These are phyloP conservation scores for Oxycera nigricornis DNA, from an alignment of 2,888 invertebrate genomes.

Conservation along the genomic window DNA sequence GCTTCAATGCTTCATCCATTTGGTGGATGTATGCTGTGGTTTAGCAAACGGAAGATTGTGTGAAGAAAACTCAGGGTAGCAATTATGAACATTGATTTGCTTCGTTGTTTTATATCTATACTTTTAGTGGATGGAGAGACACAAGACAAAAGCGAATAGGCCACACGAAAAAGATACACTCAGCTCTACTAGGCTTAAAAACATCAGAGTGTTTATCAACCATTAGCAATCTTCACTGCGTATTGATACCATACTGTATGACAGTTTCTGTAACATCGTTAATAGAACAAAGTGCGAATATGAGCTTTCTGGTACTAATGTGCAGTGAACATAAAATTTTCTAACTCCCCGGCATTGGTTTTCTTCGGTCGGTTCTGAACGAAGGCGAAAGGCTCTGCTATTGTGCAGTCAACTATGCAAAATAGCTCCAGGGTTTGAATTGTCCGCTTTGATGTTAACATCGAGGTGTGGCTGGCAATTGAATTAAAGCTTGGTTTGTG, in stretches of 20 bases:
- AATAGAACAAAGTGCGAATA: constrained; percentile 33
- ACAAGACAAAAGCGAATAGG: too few relatives aligned
- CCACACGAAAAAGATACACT: too few relatives aligned
- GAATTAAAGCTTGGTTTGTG: neutral
- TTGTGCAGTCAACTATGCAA: neutral
- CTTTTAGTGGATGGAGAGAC: too few relatives aligned
- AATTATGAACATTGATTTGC: too few relatives aligned
- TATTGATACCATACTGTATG: too few relatives aligned
- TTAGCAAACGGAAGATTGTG: neutral
- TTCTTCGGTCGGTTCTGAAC: neutral
- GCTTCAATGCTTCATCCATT: neutral
- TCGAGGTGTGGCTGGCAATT: constrained; percentile 22
- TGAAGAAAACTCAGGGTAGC: too few relatives aligned
- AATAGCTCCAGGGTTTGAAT: neutral
- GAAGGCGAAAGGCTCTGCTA: neutral
- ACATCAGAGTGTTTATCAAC: too few relatives aligned
- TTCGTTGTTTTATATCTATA: too few relatives aligned
- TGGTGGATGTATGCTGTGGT: neutral
- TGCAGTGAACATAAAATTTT: constrained; percentile 19
- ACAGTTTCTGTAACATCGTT: too few relatives aligned
- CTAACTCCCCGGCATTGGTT: constrained; percentile 34
- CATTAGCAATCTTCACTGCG: too few relatives aligned
- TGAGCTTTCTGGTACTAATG: constrained; percentile 29
- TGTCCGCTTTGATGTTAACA: constrained; percentile 26
- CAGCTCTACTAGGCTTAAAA: too few relatives aligned